phyloP scores from a whole-genome alignment of 2,113 vertebrate genomes.

The Onychostruthus taczanowskii region DNA sequence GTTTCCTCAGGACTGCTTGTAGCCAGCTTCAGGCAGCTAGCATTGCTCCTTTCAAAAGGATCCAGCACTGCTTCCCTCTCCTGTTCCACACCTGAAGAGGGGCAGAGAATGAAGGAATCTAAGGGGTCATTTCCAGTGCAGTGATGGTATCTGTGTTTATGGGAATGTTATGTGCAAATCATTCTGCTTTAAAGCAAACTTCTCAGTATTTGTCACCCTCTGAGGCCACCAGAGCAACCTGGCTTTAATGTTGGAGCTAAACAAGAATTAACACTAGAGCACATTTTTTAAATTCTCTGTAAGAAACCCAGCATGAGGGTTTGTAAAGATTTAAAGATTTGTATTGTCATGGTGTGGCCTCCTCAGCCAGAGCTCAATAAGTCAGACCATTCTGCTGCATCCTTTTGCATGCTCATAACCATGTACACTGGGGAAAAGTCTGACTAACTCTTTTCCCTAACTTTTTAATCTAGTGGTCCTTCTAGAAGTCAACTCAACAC shows the following conservation, averaged over 20 bases:
- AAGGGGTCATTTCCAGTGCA: background rate
- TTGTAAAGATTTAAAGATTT: background rate
- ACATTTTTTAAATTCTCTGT: background rate
- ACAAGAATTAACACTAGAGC: background rate
- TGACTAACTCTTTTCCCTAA: background rate
- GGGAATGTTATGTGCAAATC: background rate
- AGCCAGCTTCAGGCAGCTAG: background rate
- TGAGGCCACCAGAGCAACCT: background rate
- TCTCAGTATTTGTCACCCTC: background rate
- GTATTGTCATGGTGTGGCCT: background rate
- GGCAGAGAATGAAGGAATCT: background rate
- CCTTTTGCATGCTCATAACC: background rate
- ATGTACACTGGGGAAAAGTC: accelerated
- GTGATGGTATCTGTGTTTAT: background rate
- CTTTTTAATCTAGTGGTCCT: background rate
- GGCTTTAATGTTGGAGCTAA: background rate
- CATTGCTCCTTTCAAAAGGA: background rate
- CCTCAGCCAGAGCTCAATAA: background rate
- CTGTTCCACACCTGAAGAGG: background rate
- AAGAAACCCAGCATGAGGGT: background rate
- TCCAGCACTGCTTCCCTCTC: background rate
- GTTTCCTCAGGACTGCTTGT: background rate
- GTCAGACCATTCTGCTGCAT: background rate
- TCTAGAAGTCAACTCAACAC: background rate
- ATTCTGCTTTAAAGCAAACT: background rate